Conservation (phyloP, 2,797 vertebrate genomes). For the Sylvilagus floridanus region DNA sequence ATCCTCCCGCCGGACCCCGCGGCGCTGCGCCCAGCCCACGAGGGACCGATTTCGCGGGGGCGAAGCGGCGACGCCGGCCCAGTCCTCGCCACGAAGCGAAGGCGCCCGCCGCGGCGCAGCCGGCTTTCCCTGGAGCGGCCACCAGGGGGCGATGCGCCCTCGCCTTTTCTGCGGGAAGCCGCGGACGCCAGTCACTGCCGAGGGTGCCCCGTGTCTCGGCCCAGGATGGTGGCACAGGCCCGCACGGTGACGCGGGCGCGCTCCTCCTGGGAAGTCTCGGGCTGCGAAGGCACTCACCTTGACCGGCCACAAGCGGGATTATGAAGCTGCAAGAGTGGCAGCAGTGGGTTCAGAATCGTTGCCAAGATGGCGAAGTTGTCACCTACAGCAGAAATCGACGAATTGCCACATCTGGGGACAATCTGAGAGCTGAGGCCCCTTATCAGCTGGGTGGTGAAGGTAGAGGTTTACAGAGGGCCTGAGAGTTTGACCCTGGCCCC, state of each 20-base stretch:
- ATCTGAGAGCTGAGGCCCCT: background rate
- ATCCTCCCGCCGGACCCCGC: background rate
- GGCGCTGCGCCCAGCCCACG: rapidly evolving
- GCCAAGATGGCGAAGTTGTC: background rate
- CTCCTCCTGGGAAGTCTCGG: background rate
- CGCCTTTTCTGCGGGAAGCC: background rate
- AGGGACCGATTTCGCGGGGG: background rate
- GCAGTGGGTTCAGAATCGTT: background rate
- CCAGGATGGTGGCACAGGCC: rapidly evolving
- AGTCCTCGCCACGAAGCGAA: rapidly evolving
- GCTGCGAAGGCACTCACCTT: background rate
- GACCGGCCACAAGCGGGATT: background rate
- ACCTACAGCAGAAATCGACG: background rate
- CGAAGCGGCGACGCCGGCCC: no score
- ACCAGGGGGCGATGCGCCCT: slow-evolving; percentile 52
- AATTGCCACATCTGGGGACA: background rate
- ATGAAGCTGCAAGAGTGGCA: background rate
- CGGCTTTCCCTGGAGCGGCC: rapidly evolving
- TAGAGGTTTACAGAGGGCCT: background rate
- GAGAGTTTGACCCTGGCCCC: no score
- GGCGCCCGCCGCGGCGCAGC: rapidly evolving
- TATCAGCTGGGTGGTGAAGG: background rate
- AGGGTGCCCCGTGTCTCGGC: rapidly evolving
- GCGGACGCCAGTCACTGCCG: rapidly evolving
- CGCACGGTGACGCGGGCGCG: background rate